phyloP scores from a whole-genome alignment of 2,888 invertebrate species.

The Papilio demoleus region DNA sequence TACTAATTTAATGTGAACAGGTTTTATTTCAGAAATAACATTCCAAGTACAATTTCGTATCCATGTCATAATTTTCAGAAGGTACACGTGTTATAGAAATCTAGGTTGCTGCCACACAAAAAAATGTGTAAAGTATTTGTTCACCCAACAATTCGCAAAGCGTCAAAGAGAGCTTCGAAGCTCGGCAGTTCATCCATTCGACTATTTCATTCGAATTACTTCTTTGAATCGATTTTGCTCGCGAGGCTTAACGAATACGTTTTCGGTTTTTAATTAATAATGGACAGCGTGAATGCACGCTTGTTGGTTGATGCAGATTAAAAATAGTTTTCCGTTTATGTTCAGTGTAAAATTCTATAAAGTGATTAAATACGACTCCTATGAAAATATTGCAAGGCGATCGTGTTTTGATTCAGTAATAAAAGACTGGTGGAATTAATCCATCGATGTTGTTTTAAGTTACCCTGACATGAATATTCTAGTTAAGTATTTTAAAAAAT shows the following conservation, averaged over 20 bases:
- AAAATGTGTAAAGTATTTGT: background rate
- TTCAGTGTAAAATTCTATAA: conserved; percentile 51
- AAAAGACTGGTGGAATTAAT: background rate
- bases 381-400: background rate
- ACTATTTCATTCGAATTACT: conserved; percentile 70
- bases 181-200: conserved; percentile 26
- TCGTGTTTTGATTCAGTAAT: background rate
- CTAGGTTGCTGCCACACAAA: background rate
- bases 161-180: background rate
- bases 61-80: too few species aligned
- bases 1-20: too few species aligned
- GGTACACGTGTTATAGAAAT: background rate
- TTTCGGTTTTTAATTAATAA: conserved; percentile 78
- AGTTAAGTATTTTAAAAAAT: too few species aligned
- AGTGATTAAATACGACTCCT: conserved; percentile 55
- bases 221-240: conserved; percentile 73
- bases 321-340: conserved; percentile 58
- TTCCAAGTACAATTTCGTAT: too few species aligned
- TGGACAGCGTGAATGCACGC: conserved; percentile 57
- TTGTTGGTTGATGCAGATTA: conserved; percentile 57
- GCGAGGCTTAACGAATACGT: conserved; percentile 64
- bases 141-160: conserved; percentile 21
- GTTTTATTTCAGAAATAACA: too few species aligned
- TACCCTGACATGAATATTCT: too few species aligned
- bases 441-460: too few species aligned